Base-by-base conservation (phyloP, 2,113 vertebrate species). In the Dipodomys stephensi region DNA sequence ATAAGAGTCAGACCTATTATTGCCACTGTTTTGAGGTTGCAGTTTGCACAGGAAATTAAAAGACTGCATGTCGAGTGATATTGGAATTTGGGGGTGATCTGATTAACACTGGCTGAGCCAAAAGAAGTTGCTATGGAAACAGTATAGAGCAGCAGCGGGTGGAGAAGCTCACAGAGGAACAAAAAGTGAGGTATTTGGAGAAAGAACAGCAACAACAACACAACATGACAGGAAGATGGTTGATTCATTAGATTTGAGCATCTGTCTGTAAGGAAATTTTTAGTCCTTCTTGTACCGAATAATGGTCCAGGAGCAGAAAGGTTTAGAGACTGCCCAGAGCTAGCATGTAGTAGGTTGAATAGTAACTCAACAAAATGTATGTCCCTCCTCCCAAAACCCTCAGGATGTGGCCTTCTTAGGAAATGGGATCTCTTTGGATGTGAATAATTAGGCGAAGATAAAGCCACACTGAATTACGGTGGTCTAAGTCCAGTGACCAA, bases 121-220 rank as follows among this genome's bases (percentile, higher is more conserved):
- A 82, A 72, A 84, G 53, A 44, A 13, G 69, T 86, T 92, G 49
- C 82, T 85, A 28, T 80, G 80, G 85, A 92, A 90, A 72, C 27
- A 84, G 65, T 25, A 72, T 72, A 60, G 69, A 18, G 39, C 60
- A 46, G 44, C 18, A 35, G 20, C 60, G 28, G 44, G 11, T 5
- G 20, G 22, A 80, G 67, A 67, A 25, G n/a, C 20, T 79, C 90
- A 16, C 0, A 49, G 72, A 39, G 74, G 81, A 95, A 44, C 11
- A 64, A 60, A 71, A 89, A 85, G 68, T 83, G 46, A 46, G 53
- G 9, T 28, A 49, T 82, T 80, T 32, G 44, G 49, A 93, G 53
- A 57, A 39, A 39, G 39, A 39, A 39, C 39, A 6, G 5, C 39
- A 39, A 73, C 74, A 65, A 19, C 53, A 57, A 57, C 15, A 57